Evolutionary conservation across 2,797 vertebrate genomes (phyloP).

Genomic region (Erpetoichthys calabaricus): DNA sequence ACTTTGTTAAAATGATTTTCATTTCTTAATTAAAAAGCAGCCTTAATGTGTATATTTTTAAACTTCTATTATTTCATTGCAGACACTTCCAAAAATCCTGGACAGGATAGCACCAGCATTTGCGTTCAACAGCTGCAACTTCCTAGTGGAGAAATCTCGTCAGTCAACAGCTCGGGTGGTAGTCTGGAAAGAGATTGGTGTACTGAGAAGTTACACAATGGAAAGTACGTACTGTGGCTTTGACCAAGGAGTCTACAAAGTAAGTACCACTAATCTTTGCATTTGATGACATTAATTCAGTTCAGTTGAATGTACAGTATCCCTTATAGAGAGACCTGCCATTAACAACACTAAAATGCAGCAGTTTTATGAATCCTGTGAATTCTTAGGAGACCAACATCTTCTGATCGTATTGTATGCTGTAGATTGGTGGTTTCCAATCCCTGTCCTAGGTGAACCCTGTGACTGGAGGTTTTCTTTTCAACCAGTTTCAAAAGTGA

Average conservation of each 20-base stretch:
- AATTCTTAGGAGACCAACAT: no score
- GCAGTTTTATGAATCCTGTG: no score
- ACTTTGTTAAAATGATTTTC: no score
- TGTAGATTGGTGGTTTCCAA: no score
- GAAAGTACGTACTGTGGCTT: slow-evolving; percentile 84
- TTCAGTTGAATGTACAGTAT: neutral
- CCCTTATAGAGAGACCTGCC: no score
- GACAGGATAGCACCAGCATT: slow-evolving; percentile 79
- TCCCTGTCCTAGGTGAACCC: no score
- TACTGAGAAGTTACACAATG: slow-evolving; percentile 85
- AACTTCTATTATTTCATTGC: slow-evolving; percentile 10
- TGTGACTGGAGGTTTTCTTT: no score
- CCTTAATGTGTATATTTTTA: no score
- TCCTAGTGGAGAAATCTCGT: slow-evolving; percentile 79
- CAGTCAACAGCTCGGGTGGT: slow-evolving; percentile 76
- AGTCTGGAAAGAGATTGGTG: slow-evolving; percentile 81
- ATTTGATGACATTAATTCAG: neutral
- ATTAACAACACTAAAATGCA: no score
- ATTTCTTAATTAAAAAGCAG: no score
- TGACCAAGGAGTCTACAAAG: slow-evolving; percentile 78
- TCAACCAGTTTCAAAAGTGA: no score
- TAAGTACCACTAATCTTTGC: slow-evolving; percentile 21
- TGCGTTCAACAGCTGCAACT: slow-evolving; percentile 80
- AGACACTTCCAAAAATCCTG: slow-evolving; percentile 81
- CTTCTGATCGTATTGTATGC: no score